phyloP scores from a whole-genome alignment of 2,888 invertebrate species.

The Thereva unica region DNA sequence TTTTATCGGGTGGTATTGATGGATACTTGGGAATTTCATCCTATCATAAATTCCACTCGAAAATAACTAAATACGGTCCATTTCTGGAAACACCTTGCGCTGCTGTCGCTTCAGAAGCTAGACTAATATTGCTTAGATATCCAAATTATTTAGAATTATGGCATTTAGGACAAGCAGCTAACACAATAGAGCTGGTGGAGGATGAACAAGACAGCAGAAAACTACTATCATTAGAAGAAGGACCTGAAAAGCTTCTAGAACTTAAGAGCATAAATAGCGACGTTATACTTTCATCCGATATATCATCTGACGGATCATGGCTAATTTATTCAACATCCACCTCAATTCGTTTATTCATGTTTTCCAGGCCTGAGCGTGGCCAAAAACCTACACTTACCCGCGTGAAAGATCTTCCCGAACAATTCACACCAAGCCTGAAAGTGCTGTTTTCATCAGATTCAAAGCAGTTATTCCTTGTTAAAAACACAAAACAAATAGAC shows the following conservation, averaged over 20 bases:
- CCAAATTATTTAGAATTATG: constrained; percentile 67
- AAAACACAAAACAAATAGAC: constrained; percentile 55
- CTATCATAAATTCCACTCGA: constrained; percentile 63
- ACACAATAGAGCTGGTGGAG: constrained; percentile 41
- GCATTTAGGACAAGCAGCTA: constrained; percentile 61
- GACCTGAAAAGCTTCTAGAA: constrained; percentile 71
- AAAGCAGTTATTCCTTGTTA: constrained; percentile 57
- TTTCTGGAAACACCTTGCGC: constrained; percentile 67
- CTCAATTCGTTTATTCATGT: constrained; percentile 64
- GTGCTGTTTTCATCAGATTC: constrained; percentile 58
- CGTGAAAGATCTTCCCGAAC: constrained; percentile 54
- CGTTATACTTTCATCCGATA: constrained; percentile 69
- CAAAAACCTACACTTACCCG: constrained; percentile 47
- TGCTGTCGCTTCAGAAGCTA: constrained; percentile 61
- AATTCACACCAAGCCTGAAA: constrained; percentile 54
- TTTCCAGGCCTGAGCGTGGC: too few species aligned
- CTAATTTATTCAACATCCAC: constrained; percentile 75
- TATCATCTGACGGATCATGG: constrained; percentile 73
- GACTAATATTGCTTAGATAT: constrained; percentile 65
- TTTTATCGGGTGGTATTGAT: constrained; percentile 82
- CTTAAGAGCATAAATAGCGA: constrained; percentile 69
- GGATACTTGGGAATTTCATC: constrained; percentile 76
- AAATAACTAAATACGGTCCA: constrained; percentile 70
- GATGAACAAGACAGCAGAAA: constrained; percentile 42
- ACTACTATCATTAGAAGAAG: constrained; percentile 49